These are phyloP conservation scores for Dicrurus megarhynchus DNA, from an alignment of 2,113 vertebrate genomes.

Conservation along the genomic window DNA sequence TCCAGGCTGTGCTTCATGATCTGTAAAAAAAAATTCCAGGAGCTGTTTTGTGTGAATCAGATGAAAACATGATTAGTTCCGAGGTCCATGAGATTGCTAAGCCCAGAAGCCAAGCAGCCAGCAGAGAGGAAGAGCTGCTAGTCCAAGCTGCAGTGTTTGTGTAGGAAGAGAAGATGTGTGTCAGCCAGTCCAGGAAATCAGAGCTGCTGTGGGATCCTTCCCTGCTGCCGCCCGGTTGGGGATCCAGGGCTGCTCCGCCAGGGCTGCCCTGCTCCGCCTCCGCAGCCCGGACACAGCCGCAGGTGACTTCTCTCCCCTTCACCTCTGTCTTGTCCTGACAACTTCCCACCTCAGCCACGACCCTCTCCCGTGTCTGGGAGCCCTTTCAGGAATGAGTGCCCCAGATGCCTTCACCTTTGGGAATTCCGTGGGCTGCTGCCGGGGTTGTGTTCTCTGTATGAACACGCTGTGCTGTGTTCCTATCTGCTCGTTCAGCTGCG, in stretches of 20 bases:
- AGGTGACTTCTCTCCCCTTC: neutral
- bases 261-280: neutral
- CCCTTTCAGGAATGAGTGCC: neutral
- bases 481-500: neutral
- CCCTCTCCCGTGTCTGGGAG: neutral
- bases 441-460: neutral
- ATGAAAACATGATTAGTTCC: neutral
- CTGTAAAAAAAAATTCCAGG: neutral
- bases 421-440: neutral
- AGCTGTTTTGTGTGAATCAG: neutral
- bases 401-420: neutral
- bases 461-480: rapidly evolving
- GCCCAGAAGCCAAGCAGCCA: neutral
- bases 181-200: neutral
- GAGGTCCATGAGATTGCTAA: neutral
- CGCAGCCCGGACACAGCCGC: neutral
- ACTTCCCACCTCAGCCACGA: neutral
- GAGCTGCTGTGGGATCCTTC: neutral
- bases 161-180: neutral
- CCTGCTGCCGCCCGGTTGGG: neutral
- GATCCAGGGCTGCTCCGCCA: neutral
- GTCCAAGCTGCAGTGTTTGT: neutral
- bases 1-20: neutral
- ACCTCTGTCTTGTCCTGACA: neutral
- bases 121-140: neutral